Evolutionary conservation across 2,888 invertebrate genomes (phyloP).

Genomic region (Phragmatobia fuliginosa): DNA sequence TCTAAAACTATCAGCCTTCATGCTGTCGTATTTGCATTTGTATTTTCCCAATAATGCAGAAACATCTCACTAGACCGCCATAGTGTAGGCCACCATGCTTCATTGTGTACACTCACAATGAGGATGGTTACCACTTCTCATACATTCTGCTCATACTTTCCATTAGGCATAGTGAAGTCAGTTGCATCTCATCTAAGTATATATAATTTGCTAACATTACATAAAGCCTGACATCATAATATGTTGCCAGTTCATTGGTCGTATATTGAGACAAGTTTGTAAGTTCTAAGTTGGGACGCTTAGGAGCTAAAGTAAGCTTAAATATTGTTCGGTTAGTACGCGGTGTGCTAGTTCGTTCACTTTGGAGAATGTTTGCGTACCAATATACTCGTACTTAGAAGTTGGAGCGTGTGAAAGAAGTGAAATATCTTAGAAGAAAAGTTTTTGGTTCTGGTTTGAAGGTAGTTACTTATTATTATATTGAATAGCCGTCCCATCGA

Average conservation of each 20-base stretch:
- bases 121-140: too few relatives aligned
- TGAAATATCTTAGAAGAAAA: slow-evolving; percentile 3
- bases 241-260: slow-evolving; percentile 43
- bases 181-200: too few relatives aligned
- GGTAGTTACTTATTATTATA: too few relatives aligned
- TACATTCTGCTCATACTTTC: too few relatives aligned
- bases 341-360: slow-evolving; percentile 13
- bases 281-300: slow-evolving; percentile 55
- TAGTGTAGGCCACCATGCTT: too few relatives aligned
- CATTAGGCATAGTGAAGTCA: too few relatives aligned
- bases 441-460: neutral
- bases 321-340: slow-evolving; percentile 20
- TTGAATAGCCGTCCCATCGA: too few relatives aligned
- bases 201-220: neutral
- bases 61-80: too few relatives aligned
- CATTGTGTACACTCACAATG: too few relatives aligned
- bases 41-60: too few relatives aligned
- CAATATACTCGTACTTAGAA: slow-evolving; percentile 11
- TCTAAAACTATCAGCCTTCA: too few relatives aligned
- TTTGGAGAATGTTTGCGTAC: slow-evolving; percentile 15
- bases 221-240: neutral
- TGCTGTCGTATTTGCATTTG: too few relatives aligned
- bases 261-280: slow-evolving; percentile 66
- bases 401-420: slow-evolving; percentile 4
- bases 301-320: slow-evolving; percentile 32